A percentile compares a stretch with the other conserved stretches of the same genome.
These are phyloP conservation scores for Volucella inanis DNA, from an alignment of 2,888 invertebrate genomes.

Conservation along the genomic window DNA sequence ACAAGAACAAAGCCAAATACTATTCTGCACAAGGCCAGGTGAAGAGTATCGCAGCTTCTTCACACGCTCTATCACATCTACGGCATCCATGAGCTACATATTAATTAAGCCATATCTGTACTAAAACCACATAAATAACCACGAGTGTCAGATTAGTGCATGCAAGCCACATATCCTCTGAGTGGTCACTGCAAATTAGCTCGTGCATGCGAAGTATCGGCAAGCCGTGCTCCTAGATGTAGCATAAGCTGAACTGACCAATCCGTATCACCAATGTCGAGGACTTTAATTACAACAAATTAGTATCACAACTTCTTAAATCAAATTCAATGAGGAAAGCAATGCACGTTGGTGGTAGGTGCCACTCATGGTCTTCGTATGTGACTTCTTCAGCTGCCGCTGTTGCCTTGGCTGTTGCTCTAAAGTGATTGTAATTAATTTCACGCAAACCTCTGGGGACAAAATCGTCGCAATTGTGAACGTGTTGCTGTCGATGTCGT, in stretches of 20 bases:
- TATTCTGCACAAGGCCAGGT: no score
- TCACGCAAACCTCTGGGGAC: constrained; percentile 68
- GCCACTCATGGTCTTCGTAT: constrained; percentile 31
- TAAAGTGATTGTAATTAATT: constrained; percentile 70
- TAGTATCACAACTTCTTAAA: constrained; percentile 73
- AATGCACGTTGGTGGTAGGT: constrained; percentile 34
- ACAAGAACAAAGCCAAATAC: no score
- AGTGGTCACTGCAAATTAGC: constrained; percentile 55
- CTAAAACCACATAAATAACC: constrained; percentile 45
- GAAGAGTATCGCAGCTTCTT: not conserved
- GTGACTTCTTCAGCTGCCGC: constrained; percentile 23
- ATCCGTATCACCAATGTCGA: constrained; percentile 66
- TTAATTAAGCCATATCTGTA: constrained; percentile 58
- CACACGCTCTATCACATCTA: not conserved
- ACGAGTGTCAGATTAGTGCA: constrained; percentile 60
- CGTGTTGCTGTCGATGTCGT: constrained; percentile 43
- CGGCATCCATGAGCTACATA: constrained; percentile 18
- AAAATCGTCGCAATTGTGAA: constrained; percentile 58
- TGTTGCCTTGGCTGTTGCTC: constrained; percentile 39
- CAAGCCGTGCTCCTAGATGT: constrained; percentile 36
- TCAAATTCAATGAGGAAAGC: constrained; percentile 66
- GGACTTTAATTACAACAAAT: constrained; percentile 74
- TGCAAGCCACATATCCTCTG: constrained; percentile 50
- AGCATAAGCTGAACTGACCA: constrained; percentile 52
- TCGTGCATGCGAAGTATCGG: constrained; percentile 54